Base-by-base conservation (phyloP, 2,797 vertebrate species). In the Enoplosus armatus region DNA sequence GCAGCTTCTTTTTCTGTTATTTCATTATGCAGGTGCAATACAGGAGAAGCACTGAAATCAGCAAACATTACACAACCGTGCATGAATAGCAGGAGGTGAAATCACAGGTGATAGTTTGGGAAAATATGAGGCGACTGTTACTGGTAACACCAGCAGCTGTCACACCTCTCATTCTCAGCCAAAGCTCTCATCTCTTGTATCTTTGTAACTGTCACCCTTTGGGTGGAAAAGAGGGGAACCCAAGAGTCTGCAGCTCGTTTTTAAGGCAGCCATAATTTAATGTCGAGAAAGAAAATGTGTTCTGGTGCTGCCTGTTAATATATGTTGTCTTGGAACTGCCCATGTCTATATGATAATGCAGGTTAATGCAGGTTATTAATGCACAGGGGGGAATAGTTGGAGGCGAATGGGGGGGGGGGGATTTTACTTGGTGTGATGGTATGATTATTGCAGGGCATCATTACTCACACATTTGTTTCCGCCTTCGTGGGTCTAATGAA, bases 71-170 rank as follows among this genome's bases (percentile, higher is more conserved):
- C 68, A 70, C 73, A 75, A 63, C 37, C 41, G 8, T 9, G 48
- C 56, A 43, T 79, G 74, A 87, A 77, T 24, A 51, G 67, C 61
- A 69, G 80, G 59, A 68, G 59, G 65, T 41, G n/a, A 78, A 86
- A 87, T 82, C 59, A 82, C 72, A 82, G 62, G 51, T 80, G 70
- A 84, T 86, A 67, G 43, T 83, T 87, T 55, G 48, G 72, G 70
- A 66, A 72, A 85, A 85, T 69, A 69, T 67, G 70, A 79, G 29
- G 76, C 72, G 74, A 66, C 48, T 62, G 62, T 79, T 75, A 48
- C 16, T 48, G 72, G 60, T 80, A 75, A 72, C 60, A 75, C 66
- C 50, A 37, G 45, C 18, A n/a, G 53, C 82, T 85, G 89, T 82
- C 83, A 77, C 37, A 63, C 69, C 56, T 64, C 48, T 87, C 48